phyloP scores from a whole-genome alignment of 2,888 invertebrate species.

The Microdon myrmicae region DNA sequence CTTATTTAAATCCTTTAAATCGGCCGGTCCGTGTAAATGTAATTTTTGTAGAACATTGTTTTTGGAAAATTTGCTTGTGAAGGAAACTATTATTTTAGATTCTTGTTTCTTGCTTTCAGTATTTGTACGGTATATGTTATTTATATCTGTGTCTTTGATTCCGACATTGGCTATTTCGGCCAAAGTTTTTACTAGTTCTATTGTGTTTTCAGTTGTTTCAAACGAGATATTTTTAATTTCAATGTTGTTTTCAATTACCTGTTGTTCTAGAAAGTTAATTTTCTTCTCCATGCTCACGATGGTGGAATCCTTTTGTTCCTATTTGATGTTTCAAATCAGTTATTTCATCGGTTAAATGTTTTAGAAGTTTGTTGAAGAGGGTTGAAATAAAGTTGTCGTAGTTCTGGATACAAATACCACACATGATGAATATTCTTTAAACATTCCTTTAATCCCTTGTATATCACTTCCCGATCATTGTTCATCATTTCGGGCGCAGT shows the following conservation, averaged over 20 bases:
- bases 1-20: not conserved
- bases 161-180: not conserved
- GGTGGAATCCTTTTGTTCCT: too few species aligned
- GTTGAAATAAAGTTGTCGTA: constrained; percentile 3
- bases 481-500: too few species aligned
- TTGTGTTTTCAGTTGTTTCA: not conserved
- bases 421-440: not conserved
- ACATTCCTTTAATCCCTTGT: not conserved
- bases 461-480: too few species aligned
- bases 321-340: too few species aligned
- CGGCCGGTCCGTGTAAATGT: not conserved
- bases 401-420: constrained; percentile 2
- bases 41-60: constrained; percentile 1
- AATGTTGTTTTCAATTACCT: too few species aligned
- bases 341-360: too few species aligned
- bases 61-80: constrained; percentile 2
- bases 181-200: not conserved
- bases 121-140: constrained; percentile 10
- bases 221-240: too few species aligned
- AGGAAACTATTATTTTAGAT: not conserved
- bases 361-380: too few species aligned
- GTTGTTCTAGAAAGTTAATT: too few species aligned
- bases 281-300: too few species aligned
- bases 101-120: not conserved
- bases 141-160: constrained; percentile 2